Evolutionary conservation across 1,140 invertebrate genomes (phyloP), one percentile per base, ranked within the genome.

Genomic region (Brachionus koreanus): DNA sequence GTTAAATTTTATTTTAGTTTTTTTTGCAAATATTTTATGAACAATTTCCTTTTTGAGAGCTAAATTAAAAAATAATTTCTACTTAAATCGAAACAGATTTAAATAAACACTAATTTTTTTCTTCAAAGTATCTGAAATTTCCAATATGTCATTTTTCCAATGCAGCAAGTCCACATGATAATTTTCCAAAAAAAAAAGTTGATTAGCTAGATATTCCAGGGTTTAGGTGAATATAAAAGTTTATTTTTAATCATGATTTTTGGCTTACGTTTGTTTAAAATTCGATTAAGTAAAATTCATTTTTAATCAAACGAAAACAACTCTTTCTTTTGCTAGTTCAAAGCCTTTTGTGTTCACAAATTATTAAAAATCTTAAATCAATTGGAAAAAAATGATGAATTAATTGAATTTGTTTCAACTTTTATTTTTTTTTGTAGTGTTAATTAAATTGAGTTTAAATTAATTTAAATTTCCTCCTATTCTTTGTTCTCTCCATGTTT

Each of bases 381-480:
- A 69, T 42, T 69, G 65, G 65, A 69, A 69, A 69, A 65, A 69
- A 57, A 57, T 69, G 65, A 69, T 69, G 65, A 69, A 69, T 69
- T 69, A 69, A 69, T 69, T 69, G 33, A 69, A 69, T 69, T 69
- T 69, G 37, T 69, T 69, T 69, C n/a, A 69, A 69, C 35, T 69
- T 69, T 39, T 39, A 39, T 69, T 69, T 39, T 69, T 69, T 69
- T 69, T 39, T 16, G 37, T 69, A 37, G 65, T 69, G 65, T 69
- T 69, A 69, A 69, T 69, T 69, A 69, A 69, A 69, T 69, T 69
- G 65, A 69, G 65, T 69, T 69, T 69, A 69, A 69, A 69, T 69
- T 69, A 69, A 69, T 69, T 69, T 69, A 69, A 69, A 69, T 69
- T 69, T 69, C 65, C 65, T 69, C 39, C 37, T 42, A 37, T 69